Base-by-base conservation (phyloP, 2,797 vertebrate species). In the Anguilla obscura region DNA sequence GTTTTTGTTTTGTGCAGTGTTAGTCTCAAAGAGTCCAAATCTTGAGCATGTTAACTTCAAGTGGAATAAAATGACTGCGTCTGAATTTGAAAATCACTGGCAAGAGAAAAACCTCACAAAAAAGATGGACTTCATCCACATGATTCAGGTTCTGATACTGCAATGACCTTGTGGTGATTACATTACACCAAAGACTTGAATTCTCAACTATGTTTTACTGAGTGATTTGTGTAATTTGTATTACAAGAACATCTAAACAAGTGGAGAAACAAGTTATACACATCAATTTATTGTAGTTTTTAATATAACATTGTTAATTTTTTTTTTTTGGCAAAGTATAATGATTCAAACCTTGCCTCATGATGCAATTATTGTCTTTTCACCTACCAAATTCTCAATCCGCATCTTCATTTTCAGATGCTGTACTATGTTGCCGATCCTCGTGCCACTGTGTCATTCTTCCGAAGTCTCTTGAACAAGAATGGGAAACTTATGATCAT, bases 91-190 rank as follows among this genome's bases (percentile, higher is more conserved):
- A 95, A 94, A 94, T 86, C 93, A 96, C 90, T 96, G 96, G 93
- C 96, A 92, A 27, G 92, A 85, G 86, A 95, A 95, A 86, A 96
- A 96, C 88, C 92, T 92, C 50, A 89, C 92, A 86, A 95, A 96
- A 95, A 98, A 97, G 90, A 97, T 96, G 91, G 97, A 98, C 92
- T 98, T 99, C 91, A 97, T 99, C 94, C 98, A 99, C 94, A 97
- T 99, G 98, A 96, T 99, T 92, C 98, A 99, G 97, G 98, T 99
- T 10, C 54, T 92, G 90, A 50, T 2, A 36, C 33, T 33, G 71
- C 24, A 36, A 14, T 36, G 30, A 36, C 36, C 8, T 36, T 33
- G 27, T 36, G 33, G 7, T 33, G 71, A 79, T 45, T 79, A 36
- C 14, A 71, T 12, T 71, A 30, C 16, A 0, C 33, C 74, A 79